These are phyloP conservation scores for Acanthosepion lycidas DNA, from an alignment of 2,888 invertebrate genomes.

Conservation along the genomic window DNA sequence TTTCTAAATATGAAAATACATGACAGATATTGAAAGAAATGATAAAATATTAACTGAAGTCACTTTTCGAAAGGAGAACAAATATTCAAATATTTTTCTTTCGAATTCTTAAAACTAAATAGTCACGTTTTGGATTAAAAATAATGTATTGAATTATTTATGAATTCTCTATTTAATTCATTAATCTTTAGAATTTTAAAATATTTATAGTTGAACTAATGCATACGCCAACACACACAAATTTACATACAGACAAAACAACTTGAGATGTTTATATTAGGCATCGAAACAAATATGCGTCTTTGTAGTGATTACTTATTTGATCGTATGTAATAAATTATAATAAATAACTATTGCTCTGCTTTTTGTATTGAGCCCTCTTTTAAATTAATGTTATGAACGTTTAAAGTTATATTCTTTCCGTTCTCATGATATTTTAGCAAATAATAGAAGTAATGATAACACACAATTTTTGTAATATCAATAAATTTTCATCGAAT, in stretches of 20 bases:
- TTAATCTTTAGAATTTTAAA: background rate
- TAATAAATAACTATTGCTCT: too few relatives aligned
- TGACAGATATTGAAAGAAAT: background rate
- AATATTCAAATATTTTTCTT: conserved; percentile 2
- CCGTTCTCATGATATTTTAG: too few relatives aligned
- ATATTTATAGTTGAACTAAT: background rate
- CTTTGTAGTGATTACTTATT: too few relatives aligned
- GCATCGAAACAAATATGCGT: too few relatives aligned
- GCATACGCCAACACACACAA: background rate
- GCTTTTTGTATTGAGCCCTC: too few relatives aligned
- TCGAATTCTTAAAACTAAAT: background rate
- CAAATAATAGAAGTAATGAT: too few relatives aligned
- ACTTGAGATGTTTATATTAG: too few relatives aligned
- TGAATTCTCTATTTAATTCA: background rate
- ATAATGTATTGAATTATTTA: background rate
- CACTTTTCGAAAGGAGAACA: background rate
- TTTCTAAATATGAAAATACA: background rate
- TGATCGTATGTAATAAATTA: too few relatives aligned
- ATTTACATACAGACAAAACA: background rate
- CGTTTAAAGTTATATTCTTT: too few relatives aligned
- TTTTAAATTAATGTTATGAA: too few relatives aligned
- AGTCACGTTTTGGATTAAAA: background rate
- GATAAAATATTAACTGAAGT: background rate
- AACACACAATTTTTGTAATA: too few relatives aligned
- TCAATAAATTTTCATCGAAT: too few relatives aligned